A percentile compares a stretch with the other conserved stretches of the same genome.
Conservation (phyloP, 2,797 vertebrate species). For the Anomalospiza imberbis region DNA sequence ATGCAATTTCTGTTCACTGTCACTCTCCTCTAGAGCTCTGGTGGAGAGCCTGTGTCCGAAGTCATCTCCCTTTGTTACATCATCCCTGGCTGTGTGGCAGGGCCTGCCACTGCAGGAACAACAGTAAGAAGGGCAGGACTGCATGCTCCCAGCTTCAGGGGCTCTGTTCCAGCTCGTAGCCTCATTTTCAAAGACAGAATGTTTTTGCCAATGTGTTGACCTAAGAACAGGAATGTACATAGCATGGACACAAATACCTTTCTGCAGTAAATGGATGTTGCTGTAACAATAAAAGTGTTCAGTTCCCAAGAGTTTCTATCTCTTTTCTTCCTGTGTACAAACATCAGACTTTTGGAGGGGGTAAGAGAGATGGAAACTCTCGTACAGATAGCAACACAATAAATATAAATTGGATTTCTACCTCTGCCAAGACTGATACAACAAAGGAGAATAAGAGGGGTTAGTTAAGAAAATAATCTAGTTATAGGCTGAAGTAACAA, state of each 20-base stretch:
- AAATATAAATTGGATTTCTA: background rate
- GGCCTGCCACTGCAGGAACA: background rate
- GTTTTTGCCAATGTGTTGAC: background rate
- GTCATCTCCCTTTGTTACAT: background rate
- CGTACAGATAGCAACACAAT: rapidly evolving
- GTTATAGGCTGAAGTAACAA: background rate
- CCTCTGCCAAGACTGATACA: background rate
- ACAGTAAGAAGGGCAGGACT: background rate
- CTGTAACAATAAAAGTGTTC: background rate
- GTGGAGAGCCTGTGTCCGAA: background rate
- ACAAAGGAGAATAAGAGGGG: background rate
- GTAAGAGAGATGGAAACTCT: background rate
- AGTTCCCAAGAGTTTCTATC: background rate
- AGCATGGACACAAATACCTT: background rate
- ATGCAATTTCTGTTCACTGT: background rate
- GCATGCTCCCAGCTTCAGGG: background rate
- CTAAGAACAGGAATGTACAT: background rate
- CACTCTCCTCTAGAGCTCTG: background rate
- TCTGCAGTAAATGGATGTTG: background rate
- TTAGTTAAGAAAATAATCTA: background rate
- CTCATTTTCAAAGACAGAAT: background rate
- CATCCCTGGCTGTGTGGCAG: background rate
- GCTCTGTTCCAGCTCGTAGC: background rate
- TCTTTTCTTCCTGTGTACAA: background rate
- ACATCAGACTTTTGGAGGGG: background rate